Conservation (phyloP, 1,140 invertebrate genomes). For the Amphibalanus amphitrite region DNA sequence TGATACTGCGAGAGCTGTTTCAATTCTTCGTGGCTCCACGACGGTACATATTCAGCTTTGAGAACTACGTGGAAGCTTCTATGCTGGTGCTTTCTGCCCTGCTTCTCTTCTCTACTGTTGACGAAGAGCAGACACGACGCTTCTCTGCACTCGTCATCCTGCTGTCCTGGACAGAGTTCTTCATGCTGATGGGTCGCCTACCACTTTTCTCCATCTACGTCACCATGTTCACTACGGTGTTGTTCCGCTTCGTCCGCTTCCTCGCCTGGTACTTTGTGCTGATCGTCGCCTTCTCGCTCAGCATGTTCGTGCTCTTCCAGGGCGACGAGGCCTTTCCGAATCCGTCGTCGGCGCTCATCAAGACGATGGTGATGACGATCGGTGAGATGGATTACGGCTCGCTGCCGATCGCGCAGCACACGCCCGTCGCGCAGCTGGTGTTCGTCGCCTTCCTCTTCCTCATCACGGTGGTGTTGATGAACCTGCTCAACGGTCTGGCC, state of each 20-base stretch:
- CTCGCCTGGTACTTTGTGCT: slow-evolving; percentile 19
- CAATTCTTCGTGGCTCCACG: slow-evolving; percentile 15
- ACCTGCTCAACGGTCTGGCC: slow-evolving; percentile 23
- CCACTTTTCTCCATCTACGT: slow-evolving; percentile 40
- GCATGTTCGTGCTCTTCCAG: slow-evolving; percentile 22
- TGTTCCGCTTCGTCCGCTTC: slow-evolving; percentile 20
- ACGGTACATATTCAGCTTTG: slow-evolving; percentile 12
- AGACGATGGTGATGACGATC: slow-evolving; percentile 20
- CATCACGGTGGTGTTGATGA: slow-evolving; percentile 23
- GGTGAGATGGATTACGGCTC: slow-evolving; percentile 21
- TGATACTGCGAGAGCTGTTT: slow-evolving; percentile 12
- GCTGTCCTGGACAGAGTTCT: slow-evolving; percentile 50
- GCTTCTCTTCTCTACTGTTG: slow-evolving; percentile 32
- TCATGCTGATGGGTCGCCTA: slow-evolving; percentile 54
- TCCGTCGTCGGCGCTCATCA: slow-evolving; percentile 15
- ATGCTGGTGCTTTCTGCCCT: slow-evolving; percentile 37
- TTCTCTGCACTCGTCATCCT: slow-evolving; percentile 45
- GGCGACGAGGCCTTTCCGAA: slow-evolving; percentile 17
- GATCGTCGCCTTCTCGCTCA: slow-evolving; percentile 22
- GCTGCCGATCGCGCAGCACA: slow-evolving; percentile 17
- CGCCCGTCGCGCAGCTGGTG: slow-evolving; percentile 17
- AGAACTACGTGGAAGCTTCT: slow-evolving; percentile 18
- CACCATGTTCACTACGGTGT: slow-evolving; percentile 20
- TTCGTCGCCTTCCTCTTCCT: slow-evolving; percentile 23
- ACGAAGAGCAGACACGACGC: slow-evolving; percentile 34